Conservation (phyloP, 2,797 vertebrate genomes). For the Galago senegalensis region DNA sequence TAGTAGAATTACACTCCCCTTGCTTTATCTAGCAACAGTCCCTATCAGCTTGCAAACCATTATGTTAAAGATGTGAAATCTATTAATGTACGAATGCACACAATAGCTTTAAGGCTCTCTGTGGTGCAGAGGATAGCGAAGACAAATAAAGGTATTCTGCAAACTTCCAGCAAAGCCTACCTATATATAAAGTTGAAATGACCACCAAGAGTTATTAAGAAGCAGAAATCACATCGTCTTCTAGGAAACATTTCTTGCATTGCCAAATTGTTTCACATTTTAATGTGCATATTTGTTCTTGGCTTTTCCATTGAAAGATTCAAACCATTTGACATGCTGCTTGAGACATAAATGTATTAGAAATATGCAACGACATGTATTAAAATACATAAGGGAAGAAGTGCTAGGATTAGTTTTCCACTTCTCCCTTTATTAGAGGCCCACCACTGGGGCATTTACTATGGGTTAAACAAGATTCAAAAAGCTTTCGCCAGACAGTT, state of each 20-base stretch:
- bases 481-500: slow-evolving; percentile 88
- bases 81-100: slow-evolving; percentile 25
- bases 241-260: slow-evolving; percentile 74
- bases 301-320: slow-evolving; percentile 82
- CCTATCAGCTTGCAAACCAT: background rate
- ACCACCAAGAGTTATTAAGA: slow-evolving; percentile 75
- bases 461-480: slow-evolving; percentile 86
- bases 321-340: slow-evolving; percentile 87
- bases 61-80: background rate
- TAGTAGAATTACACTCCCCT: background rate
- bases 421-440: slow-evolving; percentile 83
- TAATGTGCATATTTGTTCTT: slow-evolving; percentile 85
- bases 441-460: slow-evolving; percentile 84
- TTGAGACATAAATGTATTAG: slow-evolving; percentile 82
- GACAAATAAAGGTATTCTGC: slow-evolving; percentile 8
- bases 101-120: slow-evolving; percentile 32
- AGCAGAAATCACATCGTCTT: slow-evolving; percentile 77
- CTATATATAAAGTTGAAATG: slow-evolving; percentile 76
- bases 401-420: slow-evolving; percentile 86
- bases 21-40: background rate
- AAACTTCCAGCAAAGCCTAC: slow-evolving; percentile 65
- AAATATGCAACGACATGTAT: slow-evolving; percentile 85
- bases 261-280: slow-evolving; percentile 84
- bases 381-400: slow-evolving; percentile 87
- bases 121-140: background rate